Percentiles rank a stretch among this genome's conserved stretches.
These are phyloP conservation scores for Sepiola atlantica DNA, from an alignment of 2,888 invertebrate genomes.

Conservation along the genomic window DNA sequence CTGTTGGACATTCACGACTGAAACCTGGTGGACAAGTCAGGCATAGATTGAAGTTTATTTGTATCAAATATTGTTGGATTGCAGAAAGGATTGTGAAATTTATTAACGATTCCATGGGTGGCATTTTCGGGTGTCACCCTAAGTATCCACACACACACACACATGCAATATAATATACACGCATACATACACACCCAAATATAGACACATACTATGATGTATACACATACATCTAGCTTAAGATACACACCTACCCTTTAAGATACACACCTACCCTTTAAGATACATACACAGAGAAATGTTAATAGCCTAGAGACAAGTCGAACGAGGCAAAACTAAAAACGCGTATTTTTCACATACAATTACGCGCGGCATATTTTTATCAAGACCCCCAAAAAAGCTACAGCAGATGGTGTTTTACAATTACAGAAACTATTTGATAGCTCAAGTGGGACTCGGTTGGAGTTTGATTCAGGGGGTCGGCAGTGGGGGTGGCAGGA, in stretches of 20 bases:
- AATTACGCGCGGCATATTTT: constrained; percentile 12
- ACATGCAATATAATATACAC: not conserved
- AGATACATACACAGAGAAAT: too few species aligned
- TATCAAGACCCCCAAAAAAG: not conserved
- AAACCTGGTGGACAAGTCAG: too few species aligned
- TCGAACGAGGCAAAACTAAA: not conserved
- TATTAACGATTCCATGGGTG: not conserved
- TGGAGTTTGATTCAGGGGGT: not conserved
- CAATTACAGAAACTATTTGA: constrained; percentile 18
- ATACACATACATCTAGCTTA: not conserved
- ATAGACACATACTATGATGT: not conserved
- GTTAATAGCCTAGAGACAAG: not conserved
- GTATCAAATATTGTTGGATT: too few species aligned
- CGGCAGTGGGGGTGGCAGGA: too few species aligned
- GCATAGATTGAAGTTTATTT: not conserved
- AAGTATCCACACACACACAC: too few species aligned
- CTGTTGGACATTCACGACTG: not conserved
- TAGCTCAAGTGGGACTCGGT: constrained; percentile 13
- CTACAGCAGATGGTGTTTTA: constrained; percentile 32
- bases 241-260: not conserved
- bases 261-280: too few species aligned
- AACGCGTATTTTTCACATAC: constrained; percentile 9
- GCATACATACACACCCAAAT: not conserved
- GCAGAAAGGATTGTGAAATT: too few species aligned
- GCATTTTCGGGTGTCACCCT: not conserved